These are phyloP conservation scores for Liopterus haemorrhoidalis DNA, from an alignment of 2,888 invertebrate species.

Conservation along the genomic window DNA sequence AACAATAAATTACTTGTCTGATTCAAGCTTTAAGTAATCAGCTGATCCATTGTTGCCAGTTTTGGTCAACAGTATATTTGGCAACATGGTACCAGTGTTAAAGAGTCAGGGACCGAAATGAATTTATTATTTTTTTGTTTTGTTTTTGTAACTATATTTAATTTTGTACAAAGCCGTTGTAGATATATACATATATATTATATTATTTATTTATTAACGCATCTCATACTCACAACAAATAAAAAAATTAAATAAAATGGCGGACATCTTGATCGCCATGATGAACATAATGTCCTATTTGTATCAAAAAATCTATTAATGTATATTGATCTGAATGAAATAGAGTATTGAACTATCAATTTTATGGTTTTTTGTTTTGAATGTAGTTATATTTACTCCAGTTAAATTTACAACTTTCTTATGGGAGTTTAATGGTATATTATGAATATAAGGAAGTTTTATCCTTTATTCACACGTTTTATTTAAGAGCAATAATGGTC, in stretches of 20 bases:
- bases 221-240: conserved; percentile 49
- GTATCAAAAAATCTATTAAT: conserved; percentile 21
- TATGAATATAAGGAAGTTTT: too few species aligned
- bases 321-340: conserved; percentile 19
- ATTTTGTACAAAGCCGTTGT: conserved; percentile 47
- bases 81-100: too few species aligned
- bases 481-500: too few species aligned
- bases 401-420: too few species aligned
- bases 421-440: too few species aligned
- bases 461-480: too few species aligned
- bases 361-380: background rate
- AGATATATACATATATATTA: conserved; percentile 39
- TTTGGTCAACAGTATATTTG: too few species aligned
- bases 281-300: conserved; percentile 18
- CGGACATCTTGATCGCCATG: conserved; percentile 10
- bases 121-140: conserved; percentile 35
- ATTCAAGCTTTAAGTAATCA: too few species aligned
- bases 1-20: too few species aligned
- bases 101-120: conserved; percentile 45
- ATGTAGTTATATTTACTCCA: conserved; percentile 1
- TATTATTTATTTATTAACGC: conserved; percentile 44
- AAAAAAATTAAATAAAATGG: conserved; percentile 19
- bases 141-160: conserved; percentile 35
- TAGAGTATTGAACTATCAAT: conserved; percentile 20
- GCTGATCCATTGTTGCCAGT: too few species aligned